Base-by-base conservation (phyloP, 2,113 vertebrate species). In the Urocolius indicus region DNA sequence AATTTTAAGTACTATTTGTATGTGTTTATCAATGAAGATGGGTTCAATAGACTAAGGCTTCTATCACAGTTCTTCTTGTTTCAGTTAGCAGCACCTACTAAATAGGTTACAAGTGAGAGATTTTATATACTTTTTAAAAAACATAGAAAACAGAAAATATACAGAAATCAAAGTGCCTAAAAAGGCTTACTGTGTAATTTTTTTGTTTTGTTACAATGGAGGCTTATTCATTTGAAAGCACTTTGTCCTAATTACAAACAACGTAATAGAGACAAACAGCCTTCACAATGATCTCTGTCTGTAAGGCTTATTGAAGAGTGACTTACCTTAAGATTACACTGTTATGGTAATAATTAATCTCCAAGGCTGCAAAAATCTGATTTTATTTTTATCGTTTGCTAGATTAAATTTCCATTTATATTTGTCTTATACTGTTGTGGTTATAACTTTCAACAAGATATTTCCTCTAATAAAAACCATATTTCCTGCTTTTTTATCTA, bases 401-500 rank as follows among this genome's bases (percentile, higher is more conserved):
- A 32, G 5, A 34, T 45, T 29, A 38, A 32, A 36, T 38, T 30
- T 34, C 5, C 66, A 23, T 43, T 54, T 52, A n/a, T 16, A 26
- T 63, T 78, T 65, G 38, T 66, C 62, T 46, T 34, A 36, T 19
- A 45, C 13, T 36, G 20, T 58, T 23, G 24, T 66, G 49, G 34
- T 49, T 43, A 76, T 7, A 59, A 19, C 24, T 43, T 86, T 76
- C 30, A 59, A 43, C 20, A 49, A 76, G 45, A 24, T 34, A 23
- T 62, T 52, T 49, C 11, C 29, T 45, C 38, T 57, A 57, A 63
- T 19, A 30, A 9, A 58, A 36, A 45, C 3, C 24, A 45, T 18
- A 52, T 34, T 54, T 58, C 73, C 9, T 23, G 68, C 48, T 84
- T 91, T 92, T 61, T 81, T 72, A 99, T 98, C 6, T 99, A 6